Conservation (phyloP, 2,888 invertebrate genomes). For the Dynastes hyllus region DNA sequence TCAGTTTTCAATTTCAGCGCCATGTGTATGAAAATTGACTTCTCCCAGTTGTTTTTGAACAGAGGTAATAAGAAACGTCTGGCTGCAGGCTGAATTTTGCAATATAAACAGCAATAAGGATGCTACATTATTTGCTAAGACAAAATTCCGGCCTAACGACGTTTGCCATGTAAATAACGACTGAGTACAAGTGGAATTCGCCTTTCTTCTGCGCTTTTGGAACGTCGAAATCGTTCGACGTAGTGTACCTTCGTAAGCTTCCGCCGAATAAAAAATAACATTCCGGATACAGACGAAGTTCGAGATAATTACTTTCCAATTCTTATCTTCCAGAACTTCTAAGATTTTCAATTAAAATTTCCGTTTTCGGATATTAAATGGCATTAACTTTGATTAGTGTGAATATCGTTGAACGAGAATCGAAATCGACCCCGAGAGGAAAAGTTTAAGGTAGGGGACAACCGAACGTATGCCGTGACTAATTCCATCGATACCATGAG, state of each 20-base stretch:
- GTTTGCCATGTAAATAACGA: conserved; percentile 57
- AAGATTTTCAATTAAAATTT: conserved; percentile 51
- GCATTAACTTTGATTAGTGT: conserved; percentile 53
- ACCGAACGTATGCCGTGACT: background rate
- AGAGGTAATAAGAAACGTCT: conserved; percentile 57
- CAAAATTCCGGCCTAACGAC: conserved; percentile 56
- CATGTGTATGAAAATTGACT: conserved; percentile 33
- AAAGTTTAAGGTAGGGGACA: conserved; percentile 18
- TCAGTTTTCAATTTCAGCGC: conserved; percentile 31
- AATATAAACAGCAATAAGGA: conserved; percentile 63
- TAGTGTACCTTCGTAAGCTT: conserved; percentile 23
- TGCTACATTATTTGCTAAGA: conserved; percentile 60
- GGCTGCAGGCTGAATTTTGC: conserved; percentile 57
- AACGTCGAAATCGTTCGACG: conserved; percentile 26
- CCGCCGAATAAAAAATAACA: conserved; percentile 33
- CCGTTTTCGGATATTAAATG: conserved; percentile 52
- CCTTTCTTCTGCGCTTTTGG: conserved; percentile 26
- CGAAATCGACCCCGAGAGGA: conserved; percentile 15
- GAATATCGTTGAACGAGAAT: conserved; percentile 45
- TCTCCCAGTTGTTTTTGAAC: conserved; percentile 41
- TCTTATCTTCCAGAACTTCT: conserved; percentile 39
- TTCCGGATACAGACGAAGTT: conserved; percentile 40
- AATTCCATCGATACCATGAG: no score
- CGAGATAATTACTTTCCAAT: conserved; percentile 49
- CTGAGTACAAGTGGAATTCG: conserved; percentile 22